Evolutionary conservation across 2,113 vertebrate species (phyloP).

Genomic region (Alligator mississippiensis): DNA sequence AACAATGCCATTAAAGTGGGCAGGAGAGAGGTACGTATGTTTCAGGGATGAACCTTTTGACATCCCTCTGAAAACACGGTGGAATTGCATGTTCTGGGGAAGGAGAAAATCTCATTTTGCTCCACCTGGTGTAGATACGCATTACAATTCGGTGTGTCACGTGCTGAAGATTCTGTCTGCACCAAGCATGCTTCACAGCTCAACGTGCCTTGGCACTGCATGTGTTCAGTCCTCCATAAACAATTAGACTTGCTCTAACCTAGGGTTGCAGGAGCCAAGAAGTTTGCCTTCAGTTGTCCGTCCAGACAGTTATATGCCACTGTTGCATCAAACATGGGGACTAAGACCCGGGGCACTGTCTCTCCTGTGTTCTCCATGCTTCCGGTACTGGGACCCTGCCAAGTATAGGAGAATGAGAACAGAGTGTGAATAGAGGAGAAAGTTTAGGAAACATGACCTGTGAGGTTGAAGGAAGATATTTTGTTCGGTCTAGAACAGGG

Average conservation of each 20-base stretch:
- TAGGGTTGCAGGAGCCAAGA: neutral
- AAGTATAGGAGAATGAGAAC: neutral
- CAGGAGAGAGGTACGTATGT: neutral
- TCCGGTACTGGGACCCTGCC: neutral
- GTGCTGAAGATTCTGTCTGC: neutral
- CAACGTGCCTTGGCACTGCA: neutral
- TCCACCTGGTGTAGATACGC: neutral
- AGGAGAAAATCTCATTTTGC: neutral
- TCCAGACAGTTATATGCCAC: rapidly evolving
- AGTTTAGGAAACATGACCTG: too few species aligned
- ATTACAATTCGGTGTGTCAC: neutral
- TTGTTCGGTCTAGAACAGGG: too few species aligned
- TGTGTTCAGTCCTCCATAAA: neutral
- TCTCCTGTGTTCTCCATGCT: neutral
- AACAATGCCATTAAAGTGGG: neutral
- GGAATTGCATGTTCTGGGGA: neutral
- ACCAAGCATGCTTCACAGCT: neutral
- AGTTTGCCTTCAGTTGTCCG: neutral
- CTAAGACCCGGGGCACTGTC: rapidly evolving
- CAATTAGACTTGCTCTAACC: neutral
- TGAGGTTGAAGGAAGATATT: too few species aligned
- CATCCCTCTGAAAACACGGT: rapidly evolving
- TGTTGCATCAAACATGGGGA: neutral
- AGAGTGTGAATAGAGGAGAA: too few species aligned
- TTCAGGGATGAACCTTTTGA: neutral